phyloP scores from a whole-genome alignment of 2,113 vertebrate species.

The Thunnus maccoyii region DNA sequence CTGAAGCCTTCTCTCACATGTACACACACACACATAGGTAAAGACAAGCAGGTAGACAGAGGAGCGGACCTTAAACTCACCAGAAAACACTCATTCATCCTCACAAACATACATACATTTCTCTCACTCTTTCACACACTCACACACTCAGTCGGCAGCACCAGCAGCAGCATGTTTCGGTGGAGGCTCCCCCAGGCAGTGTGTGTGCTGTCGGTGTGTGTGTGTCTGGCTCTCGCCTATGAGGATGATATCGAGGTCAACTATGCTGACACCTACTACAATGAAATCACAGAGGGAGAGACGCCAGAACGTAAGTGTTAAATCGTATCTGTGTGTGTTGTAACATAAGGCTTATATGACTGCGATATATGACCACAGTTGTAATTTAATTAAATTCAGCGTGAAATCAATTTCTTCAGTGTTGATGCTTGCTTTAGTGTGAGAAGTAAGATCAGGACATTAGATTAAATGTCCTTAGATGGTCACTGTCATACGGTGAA shows the following conservation, averaged over 20 bases:
- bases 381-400: not conserved
- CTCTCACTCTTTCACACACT: not conserved
- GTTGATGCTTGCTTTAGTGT: not conserved
- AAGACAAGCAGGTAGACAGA: constrained; percentile 10
- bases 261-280: constrained; percentile 86
- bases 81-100: constrained; percentile 16
- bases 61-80: constrained; percentile 10
- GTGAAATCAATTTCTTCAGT: constrained; percentile 22
- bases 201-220: constrained; percentile 73
- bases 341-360: not conserved
- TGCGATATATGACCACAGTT: not conserved
- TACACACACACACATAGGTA: constrained; percentile 28
- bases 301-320: constrained; percentile 76
- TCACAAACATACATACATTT: constrained; percentile 12
- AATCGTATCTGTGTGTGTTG: not conserved
- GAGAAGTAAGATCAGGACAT: constrained; percentile 29
- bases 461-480: not conserved
- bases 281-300: constrained; percentile 79
- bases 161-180: constrained; percentile 74
- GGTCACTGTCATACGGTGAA: not conserved
- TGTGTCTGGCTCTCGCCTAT: constrained; percentile 75
- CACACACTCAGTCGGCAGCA: constrained; percentile 35
- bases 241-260: constrained; percentile 84
- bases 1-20: constrained; percentile 8
- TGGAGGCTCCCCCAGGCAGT: constrained; percentile 76